These are phyloP conservation scores for Cebidichthys violaceus DNA, from an alignment of 2,113 vertebrate genomes.

Conservation along the genomic window DNA sequence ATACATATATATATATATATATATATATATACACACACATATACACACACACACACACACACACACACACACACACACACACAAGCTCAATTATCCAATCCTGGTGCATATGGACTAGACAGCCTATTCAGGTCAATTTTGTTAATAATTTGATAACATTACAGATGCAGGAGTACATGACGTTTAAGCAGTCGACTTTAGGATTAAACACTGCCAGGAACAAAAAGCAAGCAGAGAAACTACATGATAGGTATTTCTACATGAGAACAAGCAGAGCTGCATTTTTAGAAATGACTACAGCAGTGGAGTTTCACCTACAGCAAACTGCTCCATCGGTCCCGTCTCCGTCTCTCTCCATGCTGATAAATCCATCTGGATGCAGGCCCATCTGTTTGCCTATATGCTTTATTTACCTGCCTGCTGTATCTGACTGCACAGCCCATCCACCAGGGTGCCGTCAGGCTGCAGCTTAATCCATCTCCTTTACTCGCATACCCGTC, in stretches of 20 bases:
- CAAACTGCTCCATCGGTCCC: slow-evolving; percentile 1
- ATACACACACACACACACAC: no score
- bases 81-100: not conserved
- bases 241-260: not conserved
- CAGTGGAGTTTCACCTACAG: not conserved
- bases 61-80: no score
- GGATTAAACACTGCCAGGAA: not conserved
- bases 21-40: no score
- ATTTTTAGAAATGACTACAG: slow-evolving; percentile 16
- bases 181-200: not conserved
- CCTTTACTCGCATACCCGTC: not conserved
- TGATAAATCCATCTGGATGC: slow-evolving; percentile 36
- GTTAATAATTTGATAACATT: slow-evolving; percentile 8
- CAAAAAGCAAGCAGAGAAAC: not conserved
- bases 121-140: not conserved
- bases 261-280: not conserved
- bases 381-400: slow-evolving; percentile 28
- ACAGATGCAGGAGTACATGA: not conserved
- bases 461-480: slow-evolving; percentile 1
- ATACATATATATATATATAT: no score
- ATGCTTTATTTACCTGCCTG: slow-evolving; percentile 39
- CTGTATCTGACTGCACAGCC: slow-evolving; percentile 17
- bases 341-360: slow-evolving; percentile 4
- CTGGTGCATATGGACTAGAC: not conserved
- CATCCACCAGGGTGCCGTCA: slow-evolving; percentile 23